A percentile compares a stretch with the other conserved stretches of the same genome.
These are phyloP conservation scores for Auanema sp. DNA, from an alignment of 2,888 invertebrate species.

Conservation along the genomic window DNA sequence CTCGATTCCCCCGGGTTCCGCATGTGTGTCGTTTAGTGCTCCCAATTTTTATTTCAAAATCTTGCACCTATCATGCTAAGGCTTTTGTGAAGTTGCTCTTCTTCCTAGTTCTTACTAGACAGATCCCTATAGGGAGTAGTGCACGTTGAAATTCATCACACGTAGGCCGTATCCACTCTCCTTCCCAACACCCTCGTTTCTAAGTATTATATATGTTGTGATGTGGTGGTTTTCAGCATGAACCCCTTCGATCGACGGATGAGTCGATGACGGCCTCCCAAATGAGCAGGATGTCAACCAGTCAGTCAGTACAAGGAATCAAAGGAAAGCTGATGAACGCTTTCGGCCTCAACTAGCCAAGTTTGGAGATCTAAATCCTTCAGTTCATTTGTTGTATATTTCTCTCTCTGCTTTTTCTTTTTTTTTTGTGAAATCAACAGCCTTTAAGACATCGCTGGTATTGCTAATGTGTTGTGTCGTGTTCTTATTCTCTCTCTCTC, in stretches of 20 bases:
- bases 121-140: too few species aligned
- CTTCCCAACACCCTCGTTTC: too few species aligned
- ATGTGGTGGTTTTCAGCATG: constrained; percentile 39
- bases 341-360: constrained; percentile 29
- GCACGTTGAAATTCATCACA: too few species aligned
- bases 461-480: constrained; percentile 3
- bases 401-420: constrained; percentile 1
- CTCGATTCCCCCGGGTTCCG: too few species aligned
- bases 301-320: constrained; percentile 37
- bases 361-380: neutral
- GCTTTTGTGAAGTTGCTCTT: too few species aligned
- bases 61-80: too few species aligned
- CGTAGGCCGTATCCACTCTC: too few species aligned
- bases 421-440: neutral
- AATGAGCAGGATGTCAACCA: constrained; percentile 36
- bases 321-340: constrained; percentile 45
- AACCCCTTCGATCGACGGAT: constrained; percentile 31
- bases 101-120: too few species aligned
- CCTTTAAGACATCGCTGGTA: neutral
- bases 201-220: constrained; percentile 10
- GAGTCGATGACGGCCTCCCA: constrained; percentile 37
- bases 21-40: too few species aligned
- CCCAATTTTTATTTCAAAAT: too few species aligned
- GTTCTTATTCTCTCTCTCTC: neutral
- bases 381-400: constrained; percentile 1